Conservation (phyloP, 2,888 invertebrate genomes). For the Tetrapedia diversipes region DNA sequence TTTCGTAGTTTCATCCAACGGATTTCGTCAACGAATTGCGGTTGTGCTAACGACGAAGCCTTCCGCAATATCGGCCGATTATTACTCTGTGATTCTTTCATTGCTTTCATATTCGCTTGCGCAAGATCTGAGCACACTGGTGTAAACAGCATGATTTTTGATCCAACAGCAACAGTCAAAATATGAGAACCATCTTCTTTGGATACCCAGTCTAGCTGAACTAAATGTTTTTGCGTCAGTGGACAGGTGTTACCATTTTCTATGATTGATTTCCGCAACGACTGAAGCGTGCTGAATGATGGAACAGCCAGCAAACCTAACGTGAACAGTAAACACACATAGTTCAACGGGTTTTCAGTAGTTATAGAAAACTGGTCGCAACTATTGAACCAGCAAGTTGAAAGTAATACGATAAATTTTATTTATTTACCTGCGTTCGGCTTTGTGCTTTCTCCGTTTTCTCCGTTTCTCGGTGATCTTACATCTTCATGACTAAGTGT, state of each 20-base stretch:
- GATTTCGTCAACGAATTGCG: slow-evolving; percentile 95
- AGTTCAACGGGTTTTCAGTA: not conserved
- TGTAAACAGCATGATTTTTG: slow-evolving; percentile 95
- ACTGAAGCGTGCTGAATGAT: slow-evolving; percentile 95
- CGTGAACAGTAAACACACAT: slow-evolving; percentile 14
- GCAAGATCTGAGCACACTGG: slow-evolving; percentile 97
- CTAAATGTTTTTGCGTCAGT: slow-evolving; percentile 94
- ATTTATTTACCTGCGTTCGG: slow-evolving; percentile 79
- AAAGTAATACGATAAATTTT: not conserved
- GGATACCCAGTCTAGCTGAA: slow-evolving; percentile 99
- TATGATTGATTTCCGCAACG: slow-evolving; percentile 93
- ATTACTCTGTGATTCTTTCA: slow-evolving; percentile 93
- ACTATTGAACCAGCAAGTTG: not conserved
- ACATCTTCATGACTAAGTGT: slow-evolving; percentile 92
- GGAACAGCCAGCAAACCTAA: slow-evolving; percentile 91
- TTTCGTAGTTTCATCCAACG: slow-evolving; percentile 98
- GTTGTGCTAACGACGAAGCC: slow-evolving; percentile 95
- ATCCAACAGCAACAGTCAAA: slow-evolving; percentile 97
- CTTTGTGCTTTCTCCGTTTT: slow-evolving; percentile 83
- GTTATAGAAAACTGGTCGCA: not conserved
- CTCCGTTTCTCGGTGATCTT: slow-evolving; percentile 85
- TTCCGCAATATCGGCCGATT: slow-evolving; percentile 94
- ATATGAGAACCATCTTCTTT: slow-evolving; percentile 99
- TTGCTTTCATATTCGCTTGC: slow-evolving; percentile 95
- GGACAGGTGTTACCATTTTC: slow-evolving; percentile 96